Conservation (phyloP, 2,797 vertebrate species). For the Semotilus atromaculatus region DNA sequence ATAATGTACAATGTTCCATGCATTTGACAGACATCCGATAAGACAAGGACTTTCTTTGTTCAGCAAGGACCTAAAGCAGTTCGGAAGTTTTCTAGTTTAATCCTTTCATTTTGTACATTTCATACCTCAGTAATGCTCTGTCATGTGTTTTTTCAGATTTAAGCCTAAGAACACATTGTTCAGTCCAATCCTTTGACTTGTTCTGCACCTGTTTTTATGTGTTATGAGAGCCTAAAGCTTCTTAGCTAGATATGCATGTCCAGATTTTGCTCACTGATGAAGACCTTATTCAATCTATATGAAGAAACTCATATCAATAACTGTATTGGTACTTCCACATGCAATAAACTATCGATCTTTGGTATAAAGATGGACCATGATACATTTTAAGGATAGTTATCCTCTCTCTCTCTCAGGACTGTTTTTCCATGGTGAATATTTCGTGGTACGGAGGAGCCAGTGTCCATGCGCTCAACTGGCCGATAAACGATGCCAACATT, state of each 20-base stretch:
- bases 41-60: conserved; percentile 36
- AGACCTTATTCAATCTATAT: not conserved
- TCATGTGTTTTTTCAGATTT: conserved; percentile 67
- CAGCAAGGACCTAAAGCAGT: conserved; percentile 55
- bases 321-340: not conserved
- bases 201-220: conserved; percentile 24
- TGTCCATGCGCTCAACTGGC: conserved; percentile 83
- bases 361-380: not conserved
- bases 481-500: conserved; percentile 82
- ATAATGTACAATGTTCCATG: not conserved
- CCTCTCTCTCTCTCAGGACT: conserved; percentile 77
- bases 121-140: conserved; percentile 65
- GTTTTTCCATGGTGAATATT: conserved; percentile 90
- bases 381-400: not conserved
- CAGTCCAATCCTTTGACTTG: conserved; percentile 15
- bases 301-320: not conserved
- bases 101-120: conserved; percentile 76
- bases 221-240: not conserved
- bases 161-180: conserved; percentile 57
- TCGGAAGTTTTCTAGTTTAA: conserved; percentile 72
- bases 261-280: not conserved
- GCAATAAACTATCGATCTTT: not conserved
- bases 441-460: conserved; percentile 91
- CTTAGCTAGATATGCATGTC: not conserved
- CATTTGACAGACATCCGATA: not conserved